Evolutionary conservation across 2,888 invertebrate species (phyloP), one percentile per base, ranked within the genome.

Genomic region (Drosophila maculinotata): DNA sequence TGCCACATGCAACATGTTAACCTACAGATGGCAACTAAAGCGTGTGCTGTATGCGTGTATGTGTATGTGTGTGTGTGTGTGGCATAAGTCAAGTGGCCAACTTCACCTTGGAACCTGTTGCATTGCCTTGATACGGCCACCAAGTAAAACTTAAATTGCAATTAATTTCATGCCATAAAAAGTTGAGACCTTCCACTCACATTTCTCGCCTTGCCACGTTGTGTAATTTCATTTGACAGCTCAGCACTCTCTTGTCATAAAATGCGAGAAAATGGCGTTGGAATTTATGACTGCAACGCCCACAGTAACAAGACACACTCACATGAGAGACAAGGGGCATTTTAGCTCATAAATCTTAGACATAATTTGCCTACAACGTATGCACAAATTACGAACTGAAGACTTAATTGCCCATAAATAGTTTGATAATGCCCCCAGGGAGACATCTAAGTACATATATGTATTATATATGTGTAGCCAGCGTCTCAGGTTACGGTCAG

Each of bases 321-420:
- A 35, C 20, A 68, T 36, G 12, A 51, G 15, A 48, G 39, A 44
- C 45, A 33, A 36, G 15, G 26, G 26, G 38, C 39, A 53, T 33
- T 56, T 71, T 33, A 49, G 64, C 72, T 57, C 65, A 78, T 79
- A 80, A 83, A 80, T 82, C 77, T 66, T 64, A 47, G 60, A 68
- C 72, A 83, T 79, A 45, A 80, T 83, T 79, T 79, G 64, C 78
- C 41, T 56, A 60, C 60, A 60, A 78, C 76, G 63, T 69, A 78
- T 70, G 79, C 57, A 68, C 76, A 79, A 76, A 84, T 80, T 79
- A 79, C 74, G 70, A 79, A 79, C 75, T 77, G 66, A 78, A 77
- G 67, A 64, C 78, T 79, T 85, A 85, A 85, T 82, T 85, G 83
- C 64, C 66, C 77, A 66, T 68, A 77, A 82, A 85, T 82, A 77